Percentiles rank a stretch among this genome's conserved stretches.
These are phyloP conservation scores for Ostrea edulis DNA, from an alignment of 1,140 invertebrate genomes.

Conservation along the genomic window DNA sequence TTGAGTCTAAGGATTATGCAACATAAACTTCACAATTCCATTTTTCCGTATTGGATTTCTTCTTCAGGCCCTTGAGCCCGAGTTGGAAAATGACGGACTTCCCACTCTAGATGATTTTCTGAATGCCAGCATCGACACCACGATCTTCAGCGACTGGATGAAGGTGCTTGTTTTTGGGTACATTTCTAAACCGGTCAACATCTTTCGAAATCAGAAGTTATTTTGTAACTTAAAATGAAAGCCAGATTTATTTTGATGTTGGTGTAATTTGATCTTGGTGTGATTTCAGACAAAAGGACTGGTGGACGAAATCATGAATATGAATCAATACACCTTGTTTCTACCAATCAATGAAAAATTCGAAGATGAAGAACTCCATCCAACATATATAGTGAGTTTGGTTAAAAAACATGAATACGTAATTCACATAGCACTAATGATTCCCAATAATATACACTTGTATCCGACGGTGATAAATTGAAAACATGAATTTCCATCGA, in stretches of 20 bases:
- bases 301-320: slow-evolving; percentile 51
- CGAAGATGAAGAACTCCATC: not conserved
- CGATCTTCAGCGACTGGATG: slow-evolving; percentile 56
- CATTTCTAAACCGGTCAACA: too few relatives aligned
- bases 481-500: too few relatives aligned
- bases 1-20: too few relatives aligned
- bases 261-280: not conserved
- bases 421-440: too few relatives aligned
- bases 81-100: slow-evolving; percentile 51
- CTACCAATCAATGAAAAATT: slow-evolving; percentile 50
- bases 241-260: not conserved
- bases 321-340: slow-evolving; percentile 66
- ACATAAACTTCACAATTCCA: not conserved
- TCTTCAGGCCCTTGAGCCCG: slow-evolving; percentile 63
- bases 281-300: slow-evolving; percentile 54
- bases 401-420: not conserved
- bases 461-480: too few relatives aligned
- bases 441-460: too few relatives aligned
- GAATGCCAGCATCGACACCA: slow-evolving; percentile 52
- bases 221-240: too few relatives aligned
- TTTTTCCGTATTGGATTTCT: not conserved
- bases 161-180: slow-evolving; percentile 39
- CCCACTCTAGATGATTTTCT: slow-evolving; percentile 61
- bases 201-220: too few relatives aligned
- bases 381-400: not conserved